phyloP scores from a whole-genome alignment of 2,113 vertebrate genomes.

The Caretta caretta region DNA sequence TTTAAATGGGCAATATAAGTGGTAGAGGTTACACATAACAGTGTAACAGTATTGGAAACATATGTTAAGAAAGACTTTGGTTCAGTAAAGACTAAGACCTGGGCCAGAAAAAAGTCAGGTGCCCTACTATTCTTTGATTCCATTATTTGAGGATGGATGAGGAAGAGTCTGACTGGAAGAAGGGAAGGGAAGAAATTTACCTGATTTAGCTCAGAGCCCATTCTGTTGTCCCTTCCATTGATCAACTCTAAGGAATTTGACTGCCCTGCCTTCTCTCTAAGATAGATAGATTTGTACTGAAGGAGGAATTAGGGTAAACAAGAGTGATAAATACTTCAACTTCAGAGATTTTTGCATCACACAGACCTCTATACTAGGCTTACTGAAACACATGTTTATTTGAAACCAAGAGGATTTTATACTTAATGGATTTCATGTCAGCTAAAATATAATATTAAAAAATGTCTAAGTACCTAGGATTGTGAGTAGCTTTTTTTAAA shows the following conservation, averaged over 20 bases:
- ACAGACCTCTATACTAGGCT: not conserved
- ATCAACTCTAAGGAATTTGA: not conserved
- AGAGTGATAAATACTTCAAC: conserved; percentile 39
- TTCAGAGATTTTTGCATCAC: not conserved
- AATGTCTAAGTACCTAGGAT: conserved; percentile 13
- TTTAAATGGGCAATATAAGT: not conserved
- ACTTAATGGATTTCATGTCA: conserved; percentile 53
- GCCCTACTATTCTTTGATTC: not conserved
- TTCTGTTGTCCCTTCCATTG: not conserved
- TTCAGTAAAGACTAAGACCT: not conserved
- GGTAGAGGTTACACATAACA: not conserved
- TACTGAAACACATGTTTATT: conserved; percentile 44
- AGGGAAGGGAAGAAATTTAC: conserved; percentile 3
- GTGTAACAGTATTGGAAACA: not conserved
- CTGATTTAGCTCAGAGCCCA: conserved; percentile 1
- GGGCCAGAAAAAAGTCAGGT: not conserved
- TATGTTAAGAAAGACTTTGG: not conserved
- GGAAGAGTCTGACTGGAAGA: not conserved
- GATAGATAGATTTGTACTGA: conserved; percentile 41
- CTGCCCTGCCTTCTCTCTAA: not conserved
- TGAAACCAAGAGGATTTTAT: conserved; percentile 46
- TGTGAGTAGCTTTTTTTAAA: not conserved
- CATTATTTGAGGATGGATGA: not conserved
- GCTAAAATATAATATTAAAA: conserved; percentile 36
- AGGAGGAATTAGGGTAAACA: conserved; percentile 62